phyloP scores from a whole-genome alignment of 2,888 invertebrate genomes.

The Phragmatobia fuliginosa region DNA sequence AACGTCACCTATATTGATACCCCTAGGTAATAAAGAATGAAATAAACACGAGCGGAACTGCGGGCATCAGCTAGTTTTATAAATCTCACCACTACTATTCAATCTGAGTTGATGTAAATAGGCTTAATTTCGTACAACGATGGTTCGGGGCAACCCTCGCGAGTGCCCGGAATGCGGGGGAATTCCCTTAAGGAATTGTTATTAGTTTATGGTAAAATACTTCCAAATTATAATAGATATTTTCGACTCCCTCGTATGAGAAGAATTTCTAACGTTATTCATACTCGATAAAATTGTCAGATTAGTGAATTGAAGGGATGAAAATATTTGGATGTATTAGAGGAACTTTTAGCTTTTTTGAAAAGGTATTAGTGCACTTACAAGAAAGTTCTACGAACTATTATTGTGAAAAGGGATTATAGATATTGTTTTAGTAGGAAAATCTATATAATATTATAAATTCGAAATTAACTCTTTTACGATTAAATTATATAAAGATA shows the following conservation, averaged over 20 bases:
- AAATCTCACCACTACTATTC: background rate
- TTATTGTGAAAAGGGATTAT: no score
- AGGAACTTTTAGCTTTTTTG: background rate
- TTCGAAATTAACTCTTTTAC: no score
- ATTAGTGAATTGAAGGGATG: background rate
- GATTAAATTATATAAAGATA: no score
- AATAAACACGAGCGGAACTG: no score
- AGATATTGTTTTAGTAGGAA: no score
- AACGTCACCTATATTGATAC: no score
- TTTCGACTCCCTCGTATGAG: conserved; percentile 4
- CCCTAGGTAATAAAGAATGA: no score
- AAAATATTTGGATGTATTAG: background rate
- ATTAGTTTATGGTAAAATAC: conserved; percentile 31
- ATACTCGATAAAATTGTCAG: background rate
- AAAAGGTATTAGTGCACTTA: background rate
- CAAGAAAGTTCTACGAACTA: background rate
- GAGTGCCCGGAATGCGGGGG: conserved; percentile 34
- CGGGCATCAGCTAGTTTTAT: no score
- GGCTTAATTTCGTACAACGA: conserved; percentile 33
- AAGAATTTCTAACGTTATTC: conserved; percentile 12
- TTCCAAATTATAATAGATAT: conserved; percentile 18
- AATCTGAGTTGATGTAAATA: conserved; percentile 13
- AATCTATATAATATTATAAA: no score
- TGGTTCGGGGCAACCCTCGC: conserved; percentile 24
- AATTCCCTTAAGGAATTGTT: conserved; percentile 37